Percentiles rank a stretch among this genome's conserved stretches.
Conservation (phyloP, 1,140 invertebrate species). For the Drosophila mauritiana region DNA sequence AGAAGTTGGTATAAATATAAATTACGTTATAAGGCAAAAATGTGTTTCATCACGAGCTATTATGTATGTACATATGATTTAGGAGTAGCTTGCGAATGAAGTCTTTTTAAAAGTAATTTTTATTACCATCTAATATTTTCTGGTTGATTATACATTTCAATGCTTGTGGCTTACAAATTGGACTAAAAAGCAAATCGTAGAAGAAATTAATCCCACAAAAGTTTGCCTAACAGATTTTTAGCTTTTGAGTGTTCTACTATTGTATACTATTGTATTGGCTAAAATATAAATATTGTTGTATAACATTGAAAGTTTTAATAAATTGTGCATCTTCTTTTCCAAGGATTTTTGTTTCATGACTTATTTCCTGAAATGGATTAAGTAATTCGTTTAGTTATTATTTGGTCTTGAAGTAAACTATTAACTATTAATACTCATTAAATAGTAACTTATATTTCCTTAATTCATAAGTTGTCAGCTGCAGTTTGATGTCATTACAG, state of each 20-base stretch:
- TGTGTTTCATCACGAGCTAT: too few relatives aligned
- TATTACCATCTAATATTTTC: neutral
- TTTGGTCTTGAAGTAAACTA: too few relatives aligned
- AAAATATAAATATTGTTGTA: too few relatives aligned
- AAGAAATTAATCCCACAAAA: neutral
- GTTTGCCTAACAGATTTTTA: constrained; percentile 4
- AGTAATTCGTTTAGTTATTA: too few relatives aligned
- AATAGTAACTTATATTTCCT: constrained; percentile 5
- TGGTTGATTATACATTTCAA: neutral
- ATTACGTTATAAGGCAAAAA: too few relatives aligned
- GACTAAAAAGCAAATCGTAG: neutral
- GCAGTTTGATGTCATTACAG: constrained; percentile 14
- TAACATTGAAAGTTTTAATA: too few relatives aligned
- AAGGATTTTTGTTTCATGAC: too few relatives aligned
- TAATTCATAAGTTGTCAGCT: constrained; percentile 17
- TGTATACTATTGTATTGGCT: neutral
- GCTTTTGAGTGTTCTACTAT: neutral
- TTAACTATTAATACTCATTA: neutral
- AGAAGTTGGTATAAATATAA: too few relatives aligned
- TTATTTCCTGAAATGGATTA: neutral
- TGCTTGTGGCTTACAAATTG: neutral
- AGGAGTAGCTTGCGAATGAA: too few relatives aligned
- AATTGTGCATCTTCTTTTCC: too few relatives aligned
- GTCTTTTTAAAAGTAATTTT: neutral
- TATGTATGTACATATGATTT: too few relatives aligned